A percentile compares a stretch with the other conserved stretches of the same genome.
Conservation (phyloP, 2,888 invertebrate species). For the Eumerus sabulonum region DNA sequence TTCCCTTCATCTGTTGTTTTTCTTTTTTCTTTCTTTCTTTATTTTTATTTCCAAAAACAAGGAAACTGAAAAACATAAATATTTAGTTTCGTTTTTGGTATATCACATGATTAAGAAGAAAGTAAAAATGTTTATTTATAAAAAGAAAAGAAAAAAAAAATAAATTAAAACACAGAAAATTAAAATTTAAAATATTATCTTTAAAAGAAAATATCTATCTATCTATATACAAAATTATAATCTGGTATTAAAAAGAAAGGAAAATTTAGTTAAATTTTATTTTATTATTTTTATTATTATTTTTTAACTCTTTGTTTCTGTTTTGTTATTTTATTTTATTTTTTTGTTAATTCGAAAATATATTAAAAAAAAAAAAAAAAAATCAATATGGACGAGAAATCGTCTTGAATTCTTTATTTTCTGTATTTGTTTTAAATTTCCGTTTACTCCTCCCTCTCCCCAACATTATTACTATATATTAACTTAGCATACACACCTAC, state of each 20-base stretch:
- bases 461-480: too few species aligned
- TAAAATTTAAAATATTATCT: neutral
- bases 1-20: constrained; percentile 17
- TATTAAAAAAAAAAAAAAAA: neutral
- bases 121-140: constrained; percentile 13
- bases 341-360: neutral
- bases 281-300: neutral
- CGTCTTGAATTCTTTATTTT: too few species aligned
- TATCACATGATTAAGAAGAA: constrained; percentile 1
- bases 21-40: constrained; percentile 25
- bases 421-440: too few species aligned
- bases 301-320: neutral
- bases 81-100: constrained; percentile 32
- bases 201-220: neutral
- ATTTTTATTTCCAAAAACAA: constrained; percentile 13
- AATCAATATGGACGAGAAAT: too few species aligned
- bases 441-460: too few species aligned
- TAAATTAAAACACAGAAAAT: neutral
- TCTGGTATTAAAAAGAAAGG: neutral
- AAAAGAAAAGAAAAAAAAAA: constrained; percentile 4
- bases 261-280: too few species aligned
- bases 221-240: neutral
- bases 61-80: constrained; percentile 12
- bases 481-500: constrained; percentile 23
- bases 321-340: neutral